These are phyloP conservation scores for Eonycteris spelaea DNA, from an alignment of 2,113 vertebrate genomes.

Conservation along the genomic window DNA sequence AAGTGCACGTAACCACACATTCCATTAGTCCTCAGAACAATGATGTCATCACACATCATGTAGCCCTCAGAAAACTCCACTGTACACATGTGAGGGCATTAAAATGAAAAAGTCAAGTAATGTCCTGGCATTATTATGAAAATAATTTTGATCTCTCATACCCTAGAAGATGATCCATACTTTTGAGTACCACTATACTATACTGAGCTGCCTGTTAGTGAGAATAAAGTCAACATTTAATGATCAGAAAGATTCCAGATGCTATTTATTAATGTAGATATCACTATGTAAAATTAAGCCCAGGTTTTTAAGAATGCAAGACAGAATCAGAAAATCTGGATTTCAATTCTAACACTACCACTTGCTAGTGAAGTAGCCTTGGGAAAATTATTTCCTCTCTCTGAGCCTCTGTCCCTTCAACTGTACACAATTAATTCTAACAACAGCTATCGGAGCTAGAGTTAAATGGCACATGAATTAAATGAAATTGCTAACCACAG, in stretches of 20 bases:
- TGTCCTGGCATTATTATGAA: neutral
- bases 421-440: neutral
- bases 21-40: neutral
- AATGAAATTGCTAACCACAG: neutral
- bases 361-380: neutral
- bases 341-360: neutral
- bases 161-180: neutral
- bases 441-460: neutral
- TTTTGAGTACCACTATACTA: neutral
- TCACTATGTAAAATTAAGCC: neutral
- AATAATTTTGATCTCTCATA: neutral
- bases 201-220: neutral
- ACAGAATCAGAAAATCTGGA: neutral
- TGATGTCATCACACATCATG: neutral
- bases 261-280: neutral
- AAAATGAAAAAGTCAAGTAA: neutral
- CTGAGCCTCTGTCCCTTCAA: neutral
- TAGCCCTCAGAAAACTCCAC: neutral
- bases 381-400: neutral
- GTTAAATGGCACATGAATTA: neutral
- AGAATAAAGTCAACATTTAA: neutral
- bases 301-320: neutral
- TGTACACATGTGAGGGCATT: neutral
- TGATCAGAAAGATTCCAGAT: neutral
- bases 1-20: neutral